phyloP scores from a whole-genome alignment of 64 coral and sea anemone species.

The Astreopora myriophthalma region DNA sequence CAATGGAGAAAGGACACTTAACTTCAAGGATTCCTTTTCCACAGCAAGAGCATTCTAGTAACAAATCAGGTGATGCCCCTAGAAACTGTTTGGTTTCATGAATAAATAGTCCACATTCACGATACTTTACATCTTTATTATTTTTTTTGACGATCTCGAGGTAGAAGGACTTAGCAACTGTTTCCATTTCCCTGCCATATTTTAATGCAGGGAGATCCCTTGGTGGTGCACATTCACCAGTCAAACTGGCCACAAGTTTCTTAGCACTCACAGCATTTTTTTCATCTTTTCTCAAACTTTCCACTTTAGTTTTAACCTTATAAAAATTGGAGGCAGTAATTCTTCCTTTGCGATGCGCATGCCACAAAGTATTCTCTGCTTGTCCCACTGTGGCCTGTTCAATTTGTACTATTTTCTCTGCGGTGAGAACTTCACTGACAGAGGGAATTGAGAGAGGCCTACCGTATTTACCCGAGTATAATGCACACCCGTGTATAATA shows the following conservation, averaged over 20 bases:
- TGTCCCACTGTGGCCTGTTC: constrained; percentile 51
- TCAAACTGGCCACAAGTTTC: constrained; percentile 13
- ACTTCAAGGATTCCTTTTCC: constrained; percentile 43
- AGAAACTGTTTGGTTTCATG: constrained; percentile 19
- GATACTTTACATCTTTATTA: constrained; percentile 16
- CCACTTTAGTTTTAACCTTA: constrained; percentile 55
- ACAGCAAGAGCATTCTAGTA: constrained; percentile 61
- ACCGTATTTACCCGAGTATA: no score
- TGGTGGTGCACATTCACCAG: constrained; percentile 21
- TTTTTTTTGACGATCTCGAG: constrained; percentile 37
- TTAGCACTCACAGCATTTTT: not conserved
- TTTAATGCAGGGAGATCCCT: constrained; percentile 64
- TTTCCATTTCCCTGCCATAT: constrained; percentile 62
- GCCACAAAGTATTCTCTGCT: constrained; percentile 29
- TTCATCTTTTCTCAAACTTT: constrained; percentile 7
- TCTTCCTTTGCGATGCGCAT: constrained; percentile 24
- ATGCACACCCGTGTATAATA: no score
- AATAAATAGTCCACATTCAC: constrained; percentile 67
- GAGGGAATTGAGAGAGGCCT: not conserved
- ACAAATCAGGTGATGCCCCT: constrained; percentile 64
- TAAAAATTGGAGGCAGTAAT: constrained; percentile 78
- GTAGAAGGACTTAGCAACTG: constrained; percentile 26
- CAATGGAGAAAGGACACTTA: constrained; percentile 65
- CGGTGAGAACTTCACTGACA: not conserved
- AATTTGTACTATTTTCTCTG: not conserved